phyloP scores from a whole-genome alignment of 2,888 invertebrate genomes.

The Macrophya alboannulata region DNA sequence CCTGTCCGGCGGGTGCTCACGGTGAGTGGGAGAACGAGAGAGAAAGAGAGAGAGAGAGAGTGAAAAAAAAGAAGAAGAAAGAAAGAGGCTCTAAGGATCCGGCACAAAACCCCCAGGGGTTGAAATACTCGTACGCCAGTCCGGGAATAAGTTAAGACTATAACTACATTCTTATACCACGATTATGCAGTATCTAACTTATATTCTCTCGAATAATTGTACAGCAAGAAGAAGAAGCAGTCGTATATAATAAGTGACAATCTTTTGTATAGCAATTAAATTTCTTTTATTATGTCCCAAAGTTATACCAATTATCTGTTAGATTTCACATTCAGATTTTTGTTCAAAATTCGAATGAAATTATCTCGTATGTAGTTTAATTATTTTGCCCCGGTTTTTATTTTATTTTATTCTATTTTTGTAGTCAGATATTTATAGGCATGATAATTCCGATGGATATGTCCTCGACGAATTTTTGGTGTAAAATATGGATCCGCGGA shows the following conservation, averaged over 20 bases:
- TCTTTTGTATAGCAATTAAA: no score
- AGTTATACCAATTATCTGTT: no score
- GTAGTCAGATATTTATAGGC: no score
- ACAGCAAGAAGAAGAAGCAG: not conserved
- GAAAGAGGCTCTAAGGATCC: constrained; percentile 13
- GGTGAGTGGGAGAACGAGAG: constrained; percentile 40
- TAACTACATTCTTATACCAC: not conserved
- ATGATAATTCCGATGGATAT: no score
- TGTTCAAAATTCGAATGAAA: no score
- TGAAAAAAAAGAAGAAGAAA: not conserved
- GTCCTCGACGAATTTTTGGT: no score
- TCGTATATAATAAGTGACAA: not conserved
- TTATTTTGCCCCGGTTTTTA: no score
- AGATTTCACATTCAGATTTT: no score
- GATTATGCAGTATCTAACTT: not conserved
- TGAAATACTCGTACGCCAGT: constrained; percentile 10
- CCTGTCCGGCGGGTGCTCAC: constrained; percentile 47
- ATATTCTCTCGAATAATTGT: not conserved
- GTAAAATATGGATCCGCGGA: no score
- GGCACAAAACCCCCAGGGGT: constrained; percentile 27
- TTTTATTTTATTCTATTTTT: no score
- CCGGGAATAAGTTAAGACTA: not conserved
- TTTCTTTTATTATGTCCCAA: no score
- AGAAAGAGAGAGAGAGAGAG: not conserved
- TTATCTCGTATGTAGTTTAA: no score